A percentile compares a stretch with the other conserved stretches of the same genome.
These are phyloP conservation scores for Heliconius cydno DNA, from an alignment of 2,888 invertebrate genomes.

Conservation along the genomic window DNA sequence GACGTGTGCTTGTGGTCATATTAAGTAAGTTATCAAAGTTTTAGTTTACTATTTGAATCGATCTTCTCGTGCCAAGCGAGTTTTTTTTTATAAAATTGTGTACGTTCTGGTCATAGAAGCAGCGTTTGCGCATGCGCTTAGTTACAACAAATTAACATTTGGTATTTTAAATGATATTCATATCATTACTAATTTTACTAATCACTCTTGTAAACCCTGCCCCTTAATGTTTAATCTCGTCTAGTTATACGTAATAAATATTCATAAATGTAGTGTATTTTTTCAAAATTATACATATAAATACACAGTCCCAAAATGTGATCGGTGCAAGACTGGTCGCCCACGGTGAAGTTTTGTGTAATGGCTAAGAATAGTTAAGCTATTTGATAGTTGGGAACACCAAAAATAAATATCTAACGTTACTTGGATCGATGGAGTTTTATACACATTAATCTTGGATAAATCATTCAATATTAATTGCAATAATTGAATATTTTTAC, in stretches of 20 bases:
- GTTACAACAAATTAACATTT: conserved; percentile 63
- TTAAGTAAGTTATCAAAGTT: conserved; percentile 69
- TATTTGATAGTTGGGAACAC: conserved; percentile 46
- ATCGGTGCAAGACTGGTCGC: conserved; percentile 50
- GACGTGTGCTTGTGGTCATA: conserved; percentile 75
- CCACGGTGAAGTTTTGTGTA: conserved; percentile 37
- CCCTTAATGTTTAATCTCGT: conserved; percentile 38
- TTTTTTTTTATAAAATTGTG: conserved; percentile 70
- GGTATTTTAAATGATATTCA: conserved; percentile 53
- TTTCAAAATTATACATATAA: conserved; percentile 35
- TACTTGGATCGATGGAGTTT: conserved; percentile 25
- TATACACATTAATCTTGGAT: neutral
- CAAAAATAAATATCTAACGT: conserved; percentile 23
- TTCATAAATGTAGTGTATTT: conserved; percentile 39
- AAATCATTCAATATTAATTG: neutral
- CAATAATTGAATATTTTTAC: neutral
- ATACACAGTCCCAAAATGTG: conserved; percentile 54
- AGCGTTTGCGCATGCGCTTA: conserved; percentile 62
- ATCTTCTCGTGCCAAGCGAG: conserved; percentile 67
- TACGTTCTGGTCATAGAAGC: conserved; percentile 81
- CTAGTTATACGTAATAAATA: conserved; percentile 41
- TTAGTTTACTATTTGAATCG: conserved; percentile 62
- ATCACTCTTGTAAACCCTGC: conserved; percentile 42
- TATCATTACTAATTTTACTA: conserved; percentile 39
- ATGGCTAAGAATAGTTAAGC: conserved; percentile 42